phyloP scores from a whole-genome alignment of 2,888 invertebrate genomes.

The Hydrotaea cyrtoneurina region DNA sequence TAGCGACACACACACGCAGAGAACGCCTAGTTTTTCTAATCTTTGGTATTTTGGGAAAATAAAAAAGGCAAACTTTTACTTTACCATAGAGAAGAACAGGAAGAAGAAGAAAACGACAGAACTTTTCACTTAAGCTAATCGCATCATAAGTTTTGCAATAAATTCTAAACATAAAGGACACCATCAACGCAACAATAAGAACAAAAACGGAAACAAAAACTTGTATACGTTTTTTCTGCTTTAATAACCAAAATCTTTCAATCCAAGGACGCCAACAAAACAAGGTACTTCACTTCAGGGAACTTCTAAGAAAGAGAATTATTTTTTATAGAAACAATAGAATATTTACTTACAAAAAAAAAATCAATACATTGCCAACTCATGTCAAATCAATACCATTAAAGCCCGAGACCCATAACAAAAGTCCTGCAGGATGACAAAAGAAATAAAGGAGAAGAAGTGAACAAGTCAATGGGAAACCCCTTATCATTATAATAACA shows the following conservation, averaged over 20 bases:
- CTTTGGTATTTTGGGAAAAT: slow-evolving; percentile 2
- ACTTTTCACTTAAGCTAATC: slow-evolving; percentile 65
- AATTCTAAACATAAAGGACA: slow-evolving; percentile 53
- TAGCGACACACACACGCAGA: neutral
- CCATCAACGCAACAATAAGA: neutral
- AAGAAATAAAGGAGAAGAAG: neutral
- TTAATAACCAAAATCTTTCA: slow-evolving; percentile 36
- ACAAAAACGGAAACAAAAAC: slow-evolving; percentile 21
- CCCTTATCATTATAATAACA: slow-evolving; percentile 48
- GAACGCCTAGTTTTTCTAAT: slow-evolving; percentile 3
- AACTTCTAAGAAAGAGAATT: neutral
- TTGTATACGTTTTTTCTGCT: slow-evolving; percentile 44
- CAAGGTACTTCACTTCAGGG: slow-evolving; percentile 15
- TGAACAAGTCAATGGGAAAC: slow-evolving; percentile 41
- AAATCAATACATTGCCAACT: slow-evolving; percentile 50
- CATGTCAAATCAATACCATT: slow-evolving; percentile 55
- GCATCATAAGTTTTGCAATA: slow-evolving; percentile 61
- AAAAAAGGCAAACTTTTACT: slow-evolving; percentile 10
- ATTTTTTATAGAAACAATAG: slow-evolving; percentile 39
- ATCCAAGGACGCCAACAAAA: neutral
- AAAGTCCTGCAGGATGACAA: neutral
- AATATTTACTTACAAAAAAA: too few species aligned
- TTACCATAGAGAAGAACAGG: neutral
- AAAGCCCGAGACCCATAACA: neutral
- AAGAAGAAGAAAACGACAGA: slow-evolving; percentile 29